Conservation (phyloP, 2,888 invertebrate genomes). For the Eugnorisma glareosa region DNA sequence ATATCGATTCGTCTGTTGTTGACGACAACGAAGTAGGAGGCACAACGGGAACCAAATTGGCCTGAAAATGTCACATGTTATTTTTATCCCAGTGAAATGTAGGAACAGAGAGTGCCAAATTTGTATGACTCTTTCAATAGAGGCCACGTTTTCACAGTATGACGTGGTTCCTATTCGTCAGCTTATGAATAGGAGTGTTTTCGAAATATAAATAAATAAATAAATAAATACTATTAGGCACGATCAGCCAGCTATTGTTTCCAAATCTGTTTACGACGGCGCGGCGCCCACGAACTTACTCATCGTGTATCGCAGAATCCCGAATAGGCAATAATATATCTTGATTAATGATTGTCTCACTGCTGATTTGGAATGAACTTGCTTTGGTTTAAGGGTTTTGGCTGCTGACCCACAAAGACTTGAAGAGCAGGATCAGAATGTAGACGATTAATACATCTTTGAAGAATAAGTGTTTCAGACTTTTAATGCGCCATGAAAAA, state of each 20-base stretch:
- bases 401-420: slow-evolving; percentile 11
- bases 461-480: background rate
- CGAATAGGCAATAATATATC: slow-evolving; percentile 75
- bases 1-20: slow-evolving; percentile 73
- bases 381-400: slow-evolving; percentile 16
- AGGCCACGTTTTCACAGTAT: slow-evolving; percentile 40
- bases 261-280: slow-evolving; percentile 75
- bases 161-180: slow-evolving; percentile 41
- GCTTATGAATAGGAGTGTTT: slow-evolving; percentile 68
- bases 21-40: slow-evolving; percentile 51
- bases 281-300: slow-evolving; percentile 77
- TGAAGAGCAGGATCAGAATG: background rate
- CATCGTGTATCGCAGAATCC: slow-evolving; percentile 73
- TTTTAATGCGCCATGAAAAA: background rate
- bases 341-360: slow-evolving; percentile 75
- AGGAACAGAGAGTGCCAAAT: slow-evolving; percentile 48
- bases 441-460: background rate
- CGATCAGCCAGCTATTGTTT: slow-evolving; percentile 79
- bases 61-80: slow-evolving; percentile 54
- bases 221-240: slow-evolving; percentile 64
- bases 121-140: slow-evolving; percentile 50
- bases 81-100: slow-evolving; percentile 57
- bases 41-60: slow-evolving; percentile 55
- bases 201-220: too few relatives aligned
- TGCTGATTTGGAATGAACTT: slow-evolving; percentile 59